Evolutionary conservation across 2,888 invertebrate genomes (phyloP).

Genomic region (Onchidella celtica): DNA sequence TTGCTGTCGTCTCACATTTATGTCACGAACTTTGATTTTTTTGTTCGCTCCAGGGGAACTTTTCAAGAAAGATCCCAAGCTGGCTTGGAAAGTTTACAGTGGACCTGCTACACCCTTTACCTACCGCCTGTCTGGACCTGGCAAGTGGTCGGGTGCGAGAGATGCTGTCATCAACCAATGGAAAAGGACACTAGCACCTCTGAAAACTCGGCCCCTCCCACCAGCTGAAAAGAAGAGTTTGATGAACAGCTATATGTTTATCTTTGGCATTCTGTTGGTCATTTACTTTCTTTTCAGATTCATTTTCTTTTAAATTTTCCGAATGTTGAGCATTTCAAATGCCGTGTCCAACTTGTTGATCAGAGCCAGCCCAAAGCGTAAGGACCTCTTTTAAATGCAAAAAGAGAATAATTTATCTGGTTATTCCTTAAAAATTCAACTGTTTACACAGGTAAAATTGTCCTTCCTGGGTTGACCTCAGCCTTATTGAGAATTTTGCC

Average conservation of each 20-base stretch:
- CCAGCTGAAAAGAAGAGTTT: not conserved
- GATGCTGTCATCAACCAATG: constrained; percentile 21
- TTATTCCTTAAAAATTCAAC: too few species aligned
- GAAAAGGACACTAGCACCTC: not conserved
- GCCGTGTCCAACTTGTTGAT: too few species aligned
- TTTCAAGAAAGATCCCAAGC: constrained; percentile 62
- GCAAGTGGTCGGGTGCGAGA: constrained; percentile 80
- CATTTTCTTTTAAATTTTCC: not conserved
- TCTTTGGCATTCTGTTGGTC: not conserved
- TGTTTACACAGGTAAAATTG: too few species aligned
- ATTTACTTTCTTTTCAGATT: constrained; percentile 16
- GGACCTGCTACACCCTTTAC: constrained; percentile 78
- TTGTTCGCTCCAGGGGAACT: constrained; percentile 63
- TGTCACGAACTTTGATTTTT: too few species aligned
- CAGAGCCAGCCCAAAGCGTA: too few species aligned
- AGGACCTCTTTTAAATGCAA: too few species aligned
- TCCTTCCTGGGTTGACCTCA: too few species aligned
- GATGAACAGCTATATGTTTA: not conserved
- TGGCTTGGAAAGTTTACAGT: constrained; percentile 70
- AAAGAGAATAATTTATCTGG: too few species aligned
- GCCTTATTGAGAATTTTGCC: too few species aligned
- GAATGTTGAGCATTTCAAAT: not conserved
- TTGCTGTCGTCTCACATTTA: too few species aligned
- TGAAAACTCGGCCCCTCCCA: constrained; percentile 28
- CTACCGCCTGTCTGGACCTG: constrained; percentile 78